phyloP scores from a whole-genome alignment of 2,113 vertebrate species.

The Oryzias celebensis region DNA sequence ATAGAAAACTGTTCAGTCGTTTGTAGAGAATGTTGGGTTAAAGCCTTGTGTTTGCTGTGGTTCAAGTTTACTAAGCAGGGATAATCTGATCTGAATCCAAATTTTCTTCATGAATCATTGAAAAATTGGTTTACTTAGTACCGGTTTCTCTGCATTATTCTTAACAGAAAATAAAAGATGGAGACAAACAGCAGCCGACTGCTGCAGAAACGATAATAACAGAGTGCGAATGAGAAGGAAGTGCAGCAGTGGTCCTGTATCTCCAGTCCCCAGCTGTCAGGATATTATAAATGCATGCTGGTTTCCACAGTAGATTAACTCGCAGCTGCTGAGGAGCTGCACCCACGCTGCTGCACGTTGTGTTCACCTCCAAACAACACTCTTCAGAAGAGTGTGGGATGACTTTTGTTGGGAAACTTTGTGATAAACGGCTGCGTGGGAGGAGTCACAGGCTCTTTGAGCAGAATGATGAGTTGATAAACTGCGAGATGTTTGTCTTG shows the following conservation, averaged over 20 bases:
- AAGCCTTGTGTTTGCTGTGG: too few species aligned
- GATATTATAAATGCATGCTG: conserved; percentile 22
- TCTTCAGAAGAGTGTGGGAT: conserved; percentile 43
- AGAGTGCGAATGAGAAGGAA: conserved; percentile 9
- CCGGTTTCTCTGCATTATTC: too few species aligned
- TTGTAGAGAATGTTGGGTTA: too few species aligned
- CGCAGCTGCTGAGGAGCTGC: conserved; percentile 32
- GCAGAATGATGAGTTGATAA: conserved; percentile 15
- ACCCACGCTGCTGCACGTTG: conserved; percentile 18
- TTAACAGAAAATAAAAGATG: not conserved
- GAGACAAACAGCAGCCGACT: not conserved
- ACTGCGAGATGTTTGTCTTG: not conserved
- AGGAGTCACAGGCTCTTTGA: conserved; percentile 28
- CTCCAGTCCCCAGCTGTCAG: conserved; percentile 21
- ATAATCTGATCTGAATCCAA: too few species aligned
- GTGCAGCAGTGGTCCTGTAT: conserved; percentile 13
- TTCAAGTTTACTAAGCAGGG: too few species aligned
- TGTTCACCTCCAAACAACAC: conserved; percentile 37
- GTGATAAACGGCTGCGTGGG: conserved; percentile 49
- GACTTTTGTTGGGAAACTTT: conserved; percentile 47
- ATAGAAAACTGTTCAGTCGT: too few species aligned
- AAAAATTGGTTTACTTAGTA: too few species aligned
- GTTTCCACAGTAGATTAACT: conserved; percentile 22
- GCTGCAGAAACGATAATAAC: not conserved
- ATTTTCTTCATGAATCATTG: too few species aligned